Base-by-base conservation (phyloP, 1,140 invertebrate genomes). In the Drosophila pruinosa region DNA sequence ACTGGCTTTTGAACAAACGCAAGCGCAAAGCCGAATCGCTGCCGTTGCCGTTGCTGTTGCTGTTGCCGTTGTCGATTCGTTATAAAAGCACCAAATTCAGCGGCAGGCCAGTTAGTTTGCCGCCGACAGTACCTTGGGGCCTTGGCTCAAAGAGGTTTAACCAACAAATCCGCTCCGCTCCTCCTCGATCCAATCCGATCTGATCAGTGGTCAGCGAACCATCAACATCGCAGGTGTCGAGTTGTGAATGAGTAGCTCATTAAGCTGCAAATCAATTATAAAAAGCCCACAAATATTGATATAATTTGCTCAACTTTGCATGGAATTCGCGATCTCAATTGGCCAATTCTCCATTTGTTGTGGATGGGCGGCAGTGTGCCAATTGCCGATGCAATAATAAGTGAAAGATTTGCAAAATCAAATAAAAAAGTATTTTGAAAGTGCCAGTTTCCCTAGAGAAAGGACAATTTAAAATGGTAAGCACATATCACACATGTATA, bases 41-140 rank as follows among this genome's bases (percentile, higher is more conserved):
- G 54, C 31, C 31, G 50, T 34, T 12, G 54, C 31, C 31, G 50
- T 34, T n/a, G 47, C 39, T 45, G 38, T 43, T 14, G 39, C 5
- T 31, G 53, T 52, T 39, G 43, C 15, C 36, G 54, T 62, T 43
- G 57, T 57, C 50, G 76, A 83, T 80, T 81, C 69, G 80, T 74
- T 85, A 85, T 85, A 85, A 85, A 85, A 85, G 70, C 78, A 48
- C 73, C 70, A 85, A 81, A 85, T 58, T 67, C 82, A 81, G 47
- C 61, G 64, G 69, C 77, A 71, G 77, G 72, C 69, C 69, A 88
- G 73, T 85, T 71, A 85, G 81, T 85, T 85, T 64, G 77, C 73
- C 63, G 54, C 47, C 54, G 54, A 67, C 69, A 68, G 69, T 64
- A 67, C 56, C 81, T 86, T 85, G 80, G 57, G 76, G 81, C 76